Base-by-base conservation (phyloP, 2,113 vertebrate genomes). In the Sceloporus undulatus region DNA sequence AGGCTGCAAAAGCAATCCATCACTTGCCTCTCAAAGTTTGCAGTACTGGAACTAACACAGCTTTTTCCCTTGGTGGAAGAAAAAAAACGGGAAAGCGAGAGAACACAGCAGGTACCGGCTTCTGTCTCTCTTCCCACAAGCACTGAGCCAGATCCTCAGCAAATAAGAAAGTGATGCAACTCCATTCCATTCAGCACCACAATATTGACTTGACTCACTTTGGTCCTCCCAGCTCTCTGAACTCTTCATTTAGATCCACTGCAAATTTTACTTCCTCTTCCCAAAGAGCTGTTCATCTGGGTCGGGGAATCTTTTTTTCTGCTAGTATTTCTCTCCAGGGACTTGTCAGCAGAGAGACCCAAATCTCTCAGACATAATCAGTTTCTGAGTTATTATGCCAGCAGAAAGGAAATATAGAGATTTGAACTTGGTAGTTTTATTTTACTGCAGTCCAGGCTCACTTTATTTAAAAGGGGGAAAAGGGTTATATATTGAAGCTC, bases 371-470 rank as follows among this genome's bases (percentile, higher is more conserved):
- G 95, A 94, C 91, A 92, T 95, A 94, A 94, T 92, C 82, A 90
- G 68, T 95, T 95, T 95, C 89, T 59, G 94, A 95, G 93, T 96
- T 95, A 94, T 96, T 96, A 96, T 94, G 91, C 87, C 90, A 90
- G 93, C 88, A 91, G 93, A 96, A 94, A 93, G 95, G 94, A 95
- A 96, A 93, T 81, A 87, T 91, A 87, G 86, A 91, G 91, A 90
- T 95, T 95, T 93, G 92, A 94, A 93, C 87, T 93, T 77, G 79
- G 92, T 92, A 88, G 84, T 91, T 88, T 82, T 75, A 68, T 90
- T 90, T 70, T 94, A 94, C 93, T 93, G 92, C 87, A 91, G 90
- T 80, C 85, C 90, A 89, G 91, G 94, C 82, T 76, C 62, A 48
- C 59, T 82, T 88, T 91, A 92, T 76, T 62, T 83, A 10, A 83